These are phyloP conservation scores for Squalus acanthias DNA, from an alignment of 2,797 vertebrate species.

Conservation along the genomic window DNA sequence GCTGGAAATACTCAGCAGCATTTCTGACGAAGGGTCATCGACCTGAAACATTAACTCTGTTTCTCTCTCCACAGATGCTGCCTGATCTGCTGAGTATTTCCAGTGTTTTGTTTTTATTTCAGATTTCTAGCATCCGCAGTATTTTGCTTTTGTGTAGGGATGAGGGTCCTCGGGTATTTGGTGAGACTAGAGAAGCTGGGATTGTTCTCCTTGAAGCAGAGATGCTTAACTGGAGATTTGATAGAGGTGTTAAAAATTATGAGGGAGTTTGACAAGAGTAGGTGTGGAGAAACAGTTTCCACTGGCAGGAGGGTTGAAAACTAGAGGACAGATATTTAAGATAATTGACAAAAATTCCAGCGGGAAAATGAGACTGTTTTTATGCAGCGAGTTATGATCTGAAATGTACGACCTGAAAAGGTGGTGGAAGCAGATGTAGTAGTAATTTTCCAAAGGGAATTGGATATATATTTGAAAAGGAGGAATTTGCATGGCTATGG, in stretches of 20 bases:
- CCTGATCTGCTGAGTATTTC: too few relatives aligned
- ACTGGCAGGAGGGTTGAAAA: neutral
- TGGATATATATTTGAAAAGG: neutral
- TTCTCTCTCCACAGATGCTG: too few relatives aligned
- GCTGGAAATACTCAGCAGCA: too few relatives aligned
- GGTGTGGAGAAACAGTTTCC: neutral
- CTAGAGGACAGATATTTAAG: neutral
- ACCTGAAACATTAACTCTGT: too few relatives aligned
- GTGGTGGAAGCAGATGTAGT: neutral
- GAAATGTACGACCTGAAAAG: neutral
- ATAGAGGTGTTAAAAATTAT: neutral
- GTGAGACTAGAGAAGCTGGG: neutral
- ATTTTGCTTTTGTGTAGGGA: too few relatives aligned
- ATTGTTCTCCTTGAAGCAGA: neutral
- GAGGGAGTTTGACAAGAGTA: neutral
- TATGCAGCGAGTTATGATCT: neutral
- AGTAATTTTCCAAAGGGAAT: neutral
- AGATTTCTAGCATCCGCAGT: too few relatives aligned
- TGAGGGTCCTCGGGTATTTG: neutral
- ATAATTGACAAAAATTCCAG: neutral
- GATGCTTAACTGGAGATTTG: neutral
- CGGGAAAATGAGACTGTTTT: neutral
- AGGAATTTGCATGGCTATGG: neutral
- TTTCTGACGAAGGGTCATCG: too few relatives aligned
- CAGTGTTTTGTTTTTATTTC: too few relatives aligned